These are phyloP conservation scores for Mya arenaria DNA, from an alignment of 1,140 invertebrate species.

Conservation along the genomic window DNA sequence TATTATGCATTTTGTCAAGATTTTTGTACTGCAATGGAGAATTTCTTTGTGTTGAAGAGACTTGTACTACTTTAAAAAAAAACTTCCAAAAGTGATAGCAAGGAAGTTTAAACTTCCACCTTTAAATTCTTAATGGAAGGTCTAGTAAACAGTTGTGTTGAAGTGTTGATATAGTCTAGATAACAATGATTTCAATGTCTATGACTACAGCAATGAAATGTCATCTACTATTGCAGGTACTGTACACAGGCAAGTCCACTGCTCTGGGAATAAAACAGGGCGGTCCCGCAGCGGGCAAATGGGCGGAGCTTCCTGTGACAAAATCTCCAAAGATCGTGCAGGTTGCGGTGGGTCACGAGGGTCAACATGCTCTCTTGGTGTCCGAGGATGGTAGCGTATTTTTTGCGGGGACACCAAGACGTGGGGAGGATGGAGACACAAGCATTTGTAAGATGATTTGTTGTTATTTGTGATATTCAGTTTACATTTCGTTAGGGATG, in stretches of 20 bases:
- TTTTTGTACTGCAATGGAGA: too few species aligned
- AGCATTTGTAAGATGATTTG: constrained; percentile 78
- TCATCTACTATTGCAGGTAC: constrained; percentile 85
- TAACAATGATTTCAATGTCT: too few species aligned
- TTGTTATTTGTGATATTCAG: neutral
- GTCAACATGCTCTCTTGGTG: constrained; percentile 93
- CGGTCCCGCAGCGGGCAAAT: constrained; percentile 85
- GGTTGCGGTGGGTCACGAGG: constrained; percentile 95
- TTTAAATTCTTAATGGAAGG: too few species aligned
- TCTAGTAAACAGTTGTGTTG: too few species aligned
- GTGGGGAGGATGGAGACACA: constrained; percentile 96
- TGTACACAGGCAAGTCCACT: constrained; percentile 90
- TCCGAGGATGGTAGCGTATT: constrained; percentile 94
- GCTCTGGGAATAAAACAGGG: constrained; percentile 88
- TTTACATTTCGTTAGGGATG: too few species aligned
- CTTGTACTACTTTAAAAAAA: too few species aligned
- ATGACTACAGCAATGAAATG: too few species aligned
- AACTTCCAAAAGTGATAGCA: too few species aligned
- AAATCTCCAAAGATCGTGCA: constrained; percentile 90
- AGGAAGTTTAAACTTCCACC: too few species aligned
- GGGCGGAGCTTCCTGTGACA: constrained; percentile 89
- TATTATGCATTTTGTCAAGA: too few species aligned
- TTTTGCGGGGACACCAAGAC: constrained; percentile 93
- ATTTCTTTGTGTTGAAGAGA: too few species aligned
- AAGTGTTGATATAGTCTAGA: too few species aligned